Base-by-base conservation (phyloP, 2,888 invertebrate species). In the Ochlodes sylvanus region DNA sequence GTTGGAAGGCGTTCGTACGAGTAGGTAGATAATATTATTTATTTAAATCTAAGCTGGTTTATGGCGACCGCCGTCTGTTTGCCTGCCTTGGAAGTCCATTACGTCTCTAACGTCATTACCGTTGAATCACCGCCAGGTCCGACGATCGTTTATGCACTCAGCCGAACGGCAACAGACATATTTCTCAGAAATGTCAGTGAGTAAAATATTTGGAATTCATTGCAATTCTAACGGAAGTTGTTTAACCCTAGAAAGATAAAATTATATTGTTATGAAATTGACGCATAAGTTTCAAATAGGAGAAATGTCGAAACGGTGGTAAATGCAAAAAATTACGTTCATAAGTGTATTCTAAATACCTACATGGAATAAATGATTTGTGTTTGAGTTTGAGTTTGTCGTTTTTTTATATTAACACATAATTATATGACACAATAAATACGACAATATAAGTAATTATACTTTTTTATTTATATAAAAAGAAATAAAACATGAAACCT, bases 71-170 rank as follows among this genome's bases (percentile, higher is more conserved):
- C 79, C 76, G 78, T 77, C 76, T 85, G 77, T 84, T 86, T 86
- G 83, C 82, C 83, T 69, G 72, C 75, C 76, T 86, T 85, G 79
- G 79, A 77, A 80, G 78, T 78, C 78, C 79, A 85, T 84, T 84
- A 82, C 77, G 78, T 78, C 74, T 77, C 75, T 73, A 79, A 77
- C 85, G 85, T 87, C 86, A 85, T 88, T 84, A 82, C 69, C 65
- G 80, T 80, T 89, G 89, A 90, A 79, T 90, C 91, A 91, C 80
- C 78, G 76, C 70, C 72, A 71, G 75, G 70, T 78, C 69, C 58
- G 65, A 62, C 52, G 69, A 69, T 71, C 77, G 76, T 80, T 82
- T 78, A 79, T 86, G 83, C 80, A 85, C 75, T 78, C 79, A 77
- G 79, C 73, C 79, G 79, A 80, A 82, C 79, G 77, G 78, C 79